Conservation (phyloP, 1,140 invertebrate genomes). For the Drosophila lacteicornis region DNA sequence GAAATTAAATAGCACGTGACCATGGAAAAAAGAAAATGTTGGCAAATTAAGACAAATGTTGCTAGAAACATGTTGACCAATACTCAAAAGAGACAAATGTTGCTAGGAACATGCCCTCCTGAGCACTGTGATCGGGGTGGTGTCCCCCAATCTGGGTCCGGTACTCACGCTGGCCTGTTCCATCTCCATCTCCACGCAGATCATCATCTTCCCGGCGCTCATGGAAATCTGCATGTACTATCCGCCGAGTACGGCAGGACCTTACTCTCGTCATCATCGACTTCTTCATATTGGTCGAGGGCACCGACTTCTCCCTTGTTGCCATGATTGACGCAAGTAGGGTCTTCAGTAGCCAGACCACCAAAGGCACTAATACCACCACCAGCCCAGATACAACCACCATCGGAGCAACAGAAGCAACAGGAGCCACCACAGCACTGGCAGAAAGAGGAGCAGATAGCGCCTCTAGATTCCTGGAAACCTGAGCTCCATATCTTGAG, state of each 20-base stretch:
- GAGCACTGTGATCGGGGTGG: slow-evolving; percentile 34
- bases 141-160: slow-evolving; percentile 39
- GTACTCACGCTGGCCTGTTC: slow-evolving; percentile 28
- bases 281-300: slow-evolving; percentile 24
- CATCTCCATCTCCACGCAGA: slow-evolving; percentile 54
- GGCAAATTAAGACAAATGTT: too few species aligned
- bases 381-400: too few species aligned
- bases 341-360: too few species aligned
- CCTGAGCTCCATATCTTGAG: neutral
- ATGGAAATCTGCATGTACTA: slow-evolving; percentile 50
- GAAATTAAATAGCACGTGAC: too few species aligned
- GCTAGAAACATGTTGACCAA: too few species aligned
- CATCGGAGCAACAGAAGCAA: too few species aligned
- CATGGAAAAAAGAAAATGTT: too few species aligned
- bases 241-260: slow-evolving; percentile 14
- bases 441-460: too few species aligned
- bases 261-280: slow-evolving; percentile 29
- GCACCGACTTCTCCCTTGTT: slow-evolving; percentile 17
- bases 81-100: too few species aligned
- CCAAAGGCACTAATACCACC: too few species aligned
- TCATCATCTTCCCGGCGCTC: slow-evolving; percentile 49
- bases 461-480: too few species aligned
- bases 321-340: slow-evolving; percentile 7
- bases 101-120: slow-evolving; percentile 10
- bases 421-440: too few species aligned